Conservation (phyloP, 2,113 vertebrate genomes). For the Hippocampus mohnikei region DNA sequence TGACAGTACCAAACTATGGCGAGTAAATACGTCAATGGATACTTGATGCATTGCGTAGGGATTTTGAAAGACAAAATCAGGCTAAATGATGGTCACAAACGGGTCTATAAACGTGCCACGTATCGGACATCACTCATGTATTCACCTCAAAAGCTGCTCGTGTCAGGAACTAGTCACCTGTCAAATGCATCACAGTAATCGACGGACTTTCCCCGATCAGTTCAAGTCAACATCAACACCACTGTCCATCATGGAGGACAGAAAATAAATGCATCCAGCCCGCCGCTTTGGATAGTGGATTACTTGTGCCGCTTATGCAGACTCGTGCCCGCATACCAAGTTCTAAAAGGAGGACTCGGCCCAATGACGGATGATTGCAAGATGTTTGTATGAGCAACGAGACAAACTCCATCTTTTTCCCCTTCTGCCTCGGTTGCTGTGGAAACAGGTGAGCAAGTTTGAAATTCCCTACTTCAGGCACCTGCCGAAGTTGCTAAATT, state of each 20-base stretch:
- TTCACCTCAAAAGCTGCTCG: slow-evolving; percentile 23
- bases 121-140: not conserved
- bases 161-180: slow-evolving; percentile 7
- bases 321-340: slow-evolving; percentile 40
- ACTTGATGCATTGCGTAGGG: no score
- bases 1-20: no score
- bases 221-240: slow-evolving; percentile 29
- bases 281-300: slow-evolving; percentile 41
- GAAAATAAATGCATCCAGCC: slow-evolving; percentile 39
- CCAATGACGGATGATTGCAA: slow-evolving; percentile 45
- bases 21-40: no score
- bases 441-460: slow-evolving; percentile 35
- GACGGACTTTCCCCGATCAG: slow-evolving; percentile 22
- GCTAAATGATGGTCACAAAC: not conserved
- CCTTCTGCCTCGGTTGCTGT: slow-evolving; percentile 30
- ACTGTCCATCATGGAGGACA: slow-evolving; percentile 31
- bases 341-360: slow-evolving; percentile 32
- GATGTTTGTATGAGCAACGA: slow-evolving; percentile 39
- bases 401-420: slow-evolving; percentile 9
- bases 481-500: slow-evolving; percentile 39
- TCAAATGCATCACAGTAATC: slow-evolving; percentile 18
- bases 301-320: slow-evolving; percentile 27
- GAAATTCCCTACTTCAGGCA: slow-evolving; percentile 22
- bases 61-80: not conserved
- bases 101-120: not conserved